A percentile compares a stretch with the other conserved stretches of the same genome.
phyloP scores from a whole-genome alignment of 2,113 vertebrate species.

The Proterorhinus semilunaris region DNA sequence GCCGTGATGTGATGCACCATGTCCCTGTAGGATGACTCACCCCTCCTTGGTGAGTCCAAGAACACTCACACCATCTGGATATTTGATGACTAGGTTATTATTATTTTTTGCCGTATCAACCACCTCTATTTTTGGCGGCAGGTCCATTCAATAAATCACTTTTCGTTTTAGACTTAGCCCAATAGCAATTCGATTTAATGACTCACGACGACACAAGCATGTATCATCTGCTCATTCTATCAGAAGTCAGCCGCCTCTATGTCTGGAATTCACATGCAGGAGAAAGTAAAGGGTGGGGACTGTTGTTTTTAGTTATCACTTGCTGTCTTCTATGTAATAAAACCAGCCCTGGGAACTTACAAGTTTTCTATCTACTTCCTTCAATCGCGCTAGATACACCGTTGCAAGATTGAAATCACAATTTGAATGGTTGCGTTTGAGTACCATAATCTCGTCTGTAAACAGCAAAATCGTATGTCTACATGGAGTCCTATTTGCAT shows the following conservation, averaged over 20 bases:
- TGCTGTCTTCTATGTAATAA: neutral
- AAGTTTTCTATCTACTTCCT: neutral
- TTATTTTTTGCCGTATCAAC: no score
- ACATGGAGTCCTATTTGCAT: no score
- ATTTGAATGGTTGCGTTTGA: no score
- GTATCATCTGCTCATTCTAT: constrained; percentile 18
- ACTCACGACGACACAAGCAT: neutral
- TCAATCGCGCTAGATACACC: neutral
- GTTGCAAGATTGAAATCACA: no score
- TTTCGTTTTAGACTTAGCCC: neutral
- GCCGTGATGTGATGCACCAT: no score
- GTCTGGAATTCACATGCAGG: constrained; percentile 27
- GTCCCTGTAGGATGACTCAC: no score
- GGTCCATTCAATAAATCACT: neutral
- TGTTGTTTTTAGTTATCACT: constrained; percentile 3
- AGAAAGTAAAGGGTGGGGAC: constrained; percentile 34
- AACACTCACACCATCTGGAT: no score
- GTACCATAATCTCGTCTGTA: no score
- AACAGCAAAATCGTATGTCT: no score
- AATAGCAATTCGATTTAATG: neutral
- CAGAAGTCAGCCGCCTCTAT: constrained; percentile 1
- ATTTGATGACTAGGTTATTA: no score
- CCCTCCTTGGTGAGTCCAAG: no score
- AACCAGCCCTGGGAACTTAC: neutral
- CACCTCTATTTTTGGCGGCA: neutral